phyloP scores from a whole-genome alignment of 2,797 vertebrate species.

The Acanthornis magna region DNA sequence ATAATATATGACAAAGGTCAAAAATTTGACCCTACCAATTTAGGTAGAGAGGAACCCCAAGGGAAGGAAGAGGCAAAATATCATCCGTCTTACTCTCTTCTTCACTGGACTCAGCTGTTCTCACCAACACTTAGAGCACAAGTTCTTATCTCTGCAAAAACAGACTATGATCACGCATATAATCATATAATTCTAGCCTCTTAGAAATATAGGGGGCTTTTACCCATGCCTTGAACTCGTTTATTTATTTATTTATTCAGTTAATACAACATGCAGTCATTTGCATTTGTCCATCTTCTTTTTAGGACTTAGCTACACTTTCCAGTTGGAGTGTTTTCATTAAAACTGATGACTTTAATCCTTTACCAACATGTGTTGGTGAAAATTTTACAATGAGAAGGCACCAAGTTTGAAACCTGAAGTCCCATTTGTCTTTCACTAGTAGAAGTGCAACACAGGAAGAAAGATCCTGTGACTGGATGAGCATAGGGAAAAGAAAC shows the following conservation, averaged over 20 bases:
- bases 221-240: background rate
- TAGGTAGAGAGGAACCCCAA: background rate
- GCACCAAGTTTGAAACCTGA: background rate
- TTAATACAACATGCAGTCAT: background rate
- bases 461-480: background rate
- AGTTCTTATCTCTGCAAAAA: background rate
- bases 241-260: background rate
- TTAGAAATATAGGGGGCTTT: accelerated
- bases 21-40: background rate
- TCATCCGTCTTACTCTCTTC: background rate
- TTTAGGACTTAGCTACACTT: background rate
- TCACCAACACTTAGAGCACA: background rate
- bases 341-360: background rate
- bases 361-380: background rate
- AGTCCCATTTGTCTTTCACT: background rate
- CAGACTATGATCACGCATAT: background rate
- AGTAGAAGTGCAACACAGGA: background rate
- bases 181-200: background rate
- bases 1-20: background rate
- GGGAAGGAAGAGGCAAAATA: background rate
- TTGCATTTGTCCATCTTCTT: background rate
- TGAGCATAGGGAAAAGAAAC: background rate
- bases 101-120: background rate
- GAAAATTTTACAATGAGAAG: background rate
- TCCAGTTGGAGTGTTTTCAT: background rate